Base-by-base conservation (phyloP, 2,797 vertebrate genomes). In the Antrozous pallidus region DNA sequence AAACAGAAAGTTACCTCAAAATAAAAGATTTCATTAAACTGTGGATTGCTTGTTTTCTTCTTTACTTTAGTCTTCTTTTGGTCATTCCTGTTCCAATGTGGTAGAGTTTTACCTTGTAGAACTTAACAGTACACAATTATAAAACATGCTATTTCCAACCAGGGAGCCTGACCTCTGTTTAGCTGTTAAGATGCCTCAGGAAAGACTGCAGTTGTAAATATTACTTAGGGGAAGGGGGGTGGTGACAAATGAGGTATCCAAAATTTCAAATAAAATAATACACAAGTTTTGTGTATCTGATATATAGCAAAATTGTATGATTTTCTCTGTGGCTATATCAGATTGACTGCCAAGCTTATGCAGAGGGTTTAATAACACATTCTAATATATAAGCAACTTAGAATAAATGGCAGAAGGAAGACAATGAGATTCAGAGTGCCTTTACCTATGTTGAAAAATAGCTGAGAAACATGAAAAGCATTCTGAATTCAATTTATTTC, bases 21-120 rank as follows among this genome's bases (percentile, higher is more conserved):
- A 97, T 98, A 99, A 98, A 99, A 99, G 3, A 98, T 99, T 98
- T 99, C 99, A 28, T 99, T 99, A 97, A 99, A 99, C 93, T 99
- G 99, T 42, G 99, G 99, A 96, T 99, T 99, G 98, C 99, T 99
- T 95, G 99, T 99, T 99, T 99, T 99, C 99, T 99, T 99, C 98
- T 99, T 99, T 95, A 99, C 99, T 98, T 99, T 99, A 31, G 99
- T 99, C 98, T 99, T 99, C 99, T 98, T 99, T 97, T 99, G 99
- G 97, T 99, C 99, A 97, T 99, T 99, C 98, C 99, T 99, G 98
- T 98, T 98, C 96, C 97, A 98, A 98, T 97, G 96, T 96, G 96
- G 98, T 97, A 98, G 97, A 98, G 97, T 97, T 98, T 98, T 98
- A 98, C 97, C 97, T 98, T 97, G 97, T 97, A 98, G 94, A 98